These are phyloP conservation scores for Peribatodes rhomboidaria DNA, from an alignment of 2,888 invertebrate species.

Conservation along the genomic window DNA sequence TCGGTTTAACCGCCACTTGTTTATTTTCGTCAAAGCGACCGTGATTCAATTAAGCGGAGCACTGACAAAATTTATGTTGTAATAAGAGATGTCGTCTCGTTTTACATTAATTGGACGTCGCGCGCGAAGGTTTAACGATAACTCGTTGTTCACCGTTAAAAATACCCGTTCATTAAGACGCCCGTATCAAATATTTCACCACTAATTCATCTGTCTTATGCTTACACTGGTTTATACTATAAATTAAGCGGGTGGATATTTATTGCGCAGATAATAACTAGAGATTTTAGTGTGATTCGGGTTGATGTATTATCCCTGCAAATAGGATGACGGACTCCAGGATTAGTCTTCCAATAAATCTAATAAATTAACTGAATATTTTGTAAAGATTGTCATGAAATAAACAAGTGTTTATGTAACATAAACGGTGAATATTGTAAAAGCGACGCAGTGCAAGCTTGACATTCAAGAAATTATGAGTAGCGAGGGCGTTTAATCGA, in stretches of 20 bases:
- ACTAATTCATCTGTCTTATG: slow-evolving; percentile 19
- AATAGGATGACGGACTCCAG: no score
- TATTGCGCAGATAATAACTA: slow-evolving; percentile 13
- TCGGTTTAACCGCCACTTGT: slow-evolving; percentile 54
- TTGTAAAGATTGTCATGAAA: no score
- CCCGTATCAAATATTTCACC: slow-evolving; percentile 29
- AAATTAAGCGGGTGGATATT: slow-evolving; percentile 3
- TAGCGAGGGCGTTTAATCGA: slow-evolving; percentile 62
- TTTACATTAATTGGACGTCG: slow-evolving; percentile 73
- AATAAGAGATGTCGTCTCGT: slow-evolving; percentile 67
- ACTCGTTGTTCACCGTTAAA: slow-evolving; percentile 60
- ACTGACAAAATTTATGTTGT: slow-evolving; percentile 69
- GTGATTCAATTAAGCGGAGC: slow-evolving; percentile 66
- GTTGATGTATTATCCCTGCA: no score
- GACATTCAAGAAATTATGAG: slow-evolving; percentile 62
- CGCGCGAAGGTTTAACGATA: slow-evolving; percentile 63
- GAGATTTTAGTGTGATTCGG: slow-evolving; percentile 8
- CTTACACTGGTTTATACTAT: slow-evolving; percentile 22
- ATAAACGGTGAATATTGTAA: slow-evolving; percentile 32
- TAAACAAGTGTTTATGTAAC: not conserved
- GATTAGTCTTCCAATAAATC: not conserved
- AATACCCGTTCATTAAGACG: slow-evolving; percentile 52
- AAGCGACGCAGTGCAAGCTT: slow-evolving; percentile 52
- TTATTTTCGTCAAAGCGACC: slow-evolving; percentile 57
- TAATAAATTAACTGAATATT: not conserved